Base-by-base conservation (phyloP, 2,888 invertebrate genomes). In the Chesias legatella region DNA sequence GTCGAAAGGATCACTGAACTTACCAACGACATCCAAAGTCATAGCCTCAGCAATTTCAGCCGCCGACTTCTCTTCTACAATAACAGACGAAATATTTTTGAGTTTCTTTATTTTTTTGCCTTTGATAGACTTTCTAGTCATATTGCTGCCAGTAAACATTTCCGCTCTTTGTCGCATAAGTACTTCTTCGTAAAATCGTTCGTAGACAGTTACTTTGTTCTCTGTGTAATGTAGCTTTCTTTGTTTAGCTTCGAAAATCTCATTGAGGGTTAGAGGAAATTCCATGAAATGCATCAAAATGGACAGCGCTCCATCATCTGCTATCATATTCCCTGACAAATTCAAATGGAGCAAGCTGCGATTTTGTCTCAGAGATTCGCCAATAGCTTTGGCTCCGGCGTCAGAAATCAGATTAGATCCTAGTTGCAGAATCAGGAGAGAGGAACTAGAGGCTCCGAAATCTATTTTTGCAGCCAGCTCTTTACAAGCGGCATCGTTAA, bases 361-460 rank as follows among this genome's bases (percentile, higher is more conserved):
- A 43, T 81, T 81, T 7, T 34, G 56, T 51, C 69, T 64, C 1
- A 81, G 50, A 22, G 61, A 51, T n/a, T 60, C 43, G 1, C 61
- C 72, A 1, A 79, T 39, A 3, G 39, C 53, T 22, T 45, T 33
- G 0, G 72, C 76, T 2, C 73, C 79, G 10, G 23, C 21, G 54
- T 79, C 63, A 0, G 69, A 65, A 5, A 81, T 71, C 2, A 32
- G 26, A 55, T 80, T 80, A 0, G 64, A 67, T 8, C 65, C 55
- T 17, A 80, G 58, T 44, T 76, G 67, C 40, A 80, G 51, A 7
- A 64, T 40, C 9, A 55, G 33, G 3, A 79, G 58, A 9, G 43
- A 55, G 1, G 50, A 49, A 3, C 63, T 60, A 3, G 66, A 50
- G 1, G 47, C 26, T 1, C 53, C 60, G 1, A 48, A 46, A 13